Conservation (phyloP, 1,140 invertebrate genomes). For the Caenorhabditis tropicalis region DNA sequence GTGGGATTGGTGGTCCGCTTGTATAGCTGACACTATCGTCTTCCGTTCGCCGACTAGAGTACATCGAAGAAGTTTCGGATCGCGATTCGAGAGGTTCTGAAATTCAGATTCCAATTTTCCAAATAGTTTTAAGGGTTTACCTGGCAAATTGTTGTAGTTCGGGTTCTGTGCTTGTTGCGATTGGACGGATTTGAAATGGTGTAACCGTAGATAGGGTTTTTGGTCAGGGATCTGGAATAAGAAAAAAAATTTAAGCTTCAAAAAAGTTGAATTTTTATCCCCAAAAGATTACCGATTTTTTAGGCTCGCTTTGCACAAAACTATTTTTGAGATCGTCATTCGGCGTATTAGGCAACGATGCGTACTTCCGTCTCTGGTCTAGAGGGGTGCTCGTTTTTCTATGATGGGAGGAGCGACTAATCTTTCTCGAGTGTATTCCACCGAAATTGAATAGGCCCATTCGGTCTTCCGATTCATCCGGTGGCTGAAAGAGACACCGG, state of each 20-base stretch:
- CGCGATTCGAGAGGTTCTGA: not conserved
- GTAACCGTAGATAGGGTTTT: not conserved
- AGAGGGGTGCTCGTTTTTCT: too few species aligned
- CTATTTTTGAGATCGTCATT: not conserved
- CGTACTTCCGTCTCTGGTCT: not conserved
- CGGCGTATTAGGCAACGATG: not conserved
- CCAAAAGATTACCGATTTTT: not conserved
- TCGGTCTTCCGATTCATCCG: not conserved
- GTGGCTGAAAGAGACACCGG: not conserved
- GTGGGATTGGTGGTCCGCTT: not conserved
- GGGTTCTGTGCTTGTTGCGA: not conserved
- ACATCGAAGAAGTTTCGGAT: constrained; percentile 30
- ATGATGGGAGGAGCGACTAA: too few species aligned
- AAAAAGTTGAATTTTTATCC: not conserved
- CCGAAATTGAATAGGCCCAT: constrained; percentile 24
- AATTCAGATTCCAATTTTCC: not conserved
- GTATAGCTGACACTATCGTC: constrained; percentile 19
- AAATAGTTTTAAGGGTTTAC: not conserved
- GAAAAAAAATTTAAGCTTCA: not conserved
- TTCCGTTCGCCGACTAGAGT: not conserved
- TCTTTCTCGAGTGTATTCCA: not conserved
- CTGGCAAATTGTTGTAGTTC: constrained; percentile 8
- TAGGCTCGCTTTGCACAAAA: not conserved
- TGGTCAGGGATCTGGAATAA: not conserved
- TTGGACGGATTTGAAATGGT: constrained; percentile 12